Percentiles rank a stretch among this genome's conserved stretches.
These are phyloP conservation scores for Protomyctophum bolini DNA, from an alignment of 2,113 vertebrate genomes.

Conservation along the genomic window DNA sequence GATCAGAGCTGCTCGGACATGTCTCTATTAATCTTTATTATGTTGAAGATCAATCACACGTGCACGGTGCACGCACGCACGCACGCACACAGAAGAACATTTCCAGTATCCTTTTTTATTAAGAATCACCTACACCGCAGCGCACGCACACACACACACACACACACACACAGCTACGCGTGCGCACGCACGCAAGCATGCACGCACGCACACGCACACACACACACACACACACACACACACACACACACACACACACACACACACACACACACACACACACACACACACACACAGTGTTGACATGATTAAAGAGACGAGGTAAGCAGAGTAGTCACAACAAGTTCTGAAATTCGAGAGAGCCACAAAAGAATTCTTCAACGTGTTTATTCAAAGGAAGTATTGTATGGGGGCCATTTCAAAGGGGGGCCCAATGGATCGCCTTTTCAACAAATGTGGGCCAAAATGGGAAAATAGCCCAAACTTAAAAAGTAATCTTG, in stretches of 20 bases:
- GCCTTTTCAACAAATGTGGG: too few relatives aligned
- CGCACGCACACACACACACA: too few relatives aligned
- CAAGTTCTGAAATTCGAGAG: conserved; percentile 31
- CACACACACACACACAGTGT: neutral
- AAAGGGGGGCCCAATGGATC: too few relatives aligned
- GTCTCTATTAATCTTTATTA: conserved; percentile 2
- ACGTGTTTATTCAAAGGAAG: neutral
- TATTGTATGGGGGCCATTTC: neutral
- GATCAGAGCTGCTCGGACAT: conserved; percentile 5
- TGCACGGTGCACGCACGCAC: neutral
- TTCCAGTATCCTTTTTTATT: too few relatives aligned
- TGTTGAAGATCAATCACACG: conserved; percentile 9
- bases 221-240: neutral
- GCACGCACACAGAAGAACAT: neutral
- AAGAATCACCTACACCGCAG: too few relatives aligned
- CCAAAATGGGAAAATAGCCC: too few relatives aligned
- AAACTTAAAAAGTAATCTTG: too few relatives aligned
- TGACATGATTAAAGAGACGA: neutral
- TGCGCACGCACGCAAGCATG: neutral
- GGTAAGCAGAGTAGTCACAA: neutral
- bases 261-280: neutral
- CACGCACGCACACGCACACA: neutral
- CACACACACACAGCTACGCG: too few relatives aligned
- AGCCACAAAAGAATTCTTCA: neutral
- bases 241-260: neutral